These are phyloP conservation scores for Drosophila ironensis DNA, from an alignment of 1,140 invertebrate species.

Conservation along the genomic window DNA sequence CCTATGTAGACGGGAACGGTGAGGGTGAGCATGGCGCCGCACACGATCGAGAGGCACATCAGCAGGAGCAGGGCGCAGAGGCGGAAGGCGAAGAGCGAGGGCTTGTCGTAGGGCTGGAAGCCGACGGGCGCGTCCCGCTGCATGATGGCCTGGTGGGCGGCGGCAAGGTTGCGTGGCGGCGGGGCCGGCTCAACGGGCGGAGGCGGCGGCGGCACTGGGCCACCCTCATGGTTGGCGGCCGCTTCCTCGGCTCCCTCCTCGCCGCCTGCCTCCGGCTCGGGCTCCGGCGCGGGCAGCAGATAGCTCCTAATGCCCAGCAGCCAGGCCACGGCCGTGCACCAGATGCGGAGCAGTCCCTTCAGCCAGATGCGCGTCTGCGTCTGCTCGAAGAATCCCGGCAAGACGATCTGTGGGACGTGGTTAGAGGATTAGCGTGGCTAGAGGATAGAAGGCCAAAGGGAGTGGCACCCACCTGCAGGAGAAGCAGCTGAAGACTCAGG, in stretches of 20 bases:
- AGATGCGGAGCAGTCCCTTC: constrained; percentile 92
- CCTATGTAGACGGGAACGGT: constrained; percentile 95
- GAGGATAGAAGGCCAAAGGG: too few relatives aligned
- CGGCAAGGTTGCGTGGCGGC: constrained; percentile 85
- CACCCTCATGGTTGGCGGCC: constrained; percentile 14
- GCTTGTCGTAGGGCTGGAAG: constrained; percentile 94
- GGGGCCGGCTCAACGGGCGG: constrained; percentile 71
- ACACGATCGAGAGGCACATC: constrained; percentile 92
- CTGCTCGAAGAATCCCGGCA: constrained; percentile 97
- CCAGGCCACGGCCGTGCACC: constrained; percentile 94
- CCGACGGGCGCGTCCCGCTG: constrained; percentile 89
- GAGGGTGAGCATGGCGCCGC: constrained; percentile 83
- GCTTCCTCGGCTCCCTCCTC: constrained; percentile 38
- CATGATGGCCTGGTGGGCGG: constrained; percentile 90
- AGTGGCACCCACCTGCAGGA: constrained; percentile 89
- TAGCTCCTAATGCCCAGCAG: constrained; percentile 94
- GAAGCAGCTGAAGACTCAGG: constrained; percentile 94
- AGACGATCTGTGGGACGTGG: too few relatives aligned
- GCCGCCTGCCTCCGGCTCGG: constrained; percentile 72
- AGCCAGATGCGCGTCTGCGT: constrained; percentile 96
- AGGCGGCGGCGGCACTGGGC: constrained; percentile 49
- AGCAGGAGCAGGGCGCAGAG: constrained; percentile 89
- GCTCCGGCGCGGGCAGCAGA: constrained; percentile 87
- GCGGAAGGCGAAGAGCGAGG: constrained; percentile 91
- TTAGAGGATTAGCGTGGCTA: too few relatives aligned